Evolutionary conservation across 2,888 invertebrate species (phyloP).

Genomic region (Protodeltote pygarga): DNA sequence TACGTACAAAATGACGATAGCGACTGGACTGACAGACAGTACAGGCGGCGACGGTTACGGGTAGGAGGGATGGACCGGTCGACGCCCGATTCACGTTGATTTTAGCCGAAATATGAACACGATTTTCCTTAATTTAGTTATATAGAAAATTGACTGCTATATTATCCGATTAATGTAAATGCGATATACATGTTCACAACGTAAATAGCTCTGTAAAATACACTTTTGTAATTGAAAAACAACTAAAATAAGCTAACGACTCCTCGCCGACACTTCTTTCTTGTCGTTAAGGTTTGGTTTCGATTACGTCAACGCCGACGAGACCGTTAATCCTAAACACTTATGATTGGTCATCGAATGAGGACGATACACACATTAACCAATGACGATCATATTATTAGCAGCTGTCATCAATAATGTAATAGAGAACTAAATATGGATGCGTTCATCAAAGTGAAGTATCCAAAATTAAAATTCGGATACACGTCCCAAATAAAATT

Average conservation of each 20-base stretch:
- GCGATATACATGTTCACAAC: slow-evolving; percentile 40
- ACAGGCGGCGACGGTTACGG: slow-evolving; percentile 70
- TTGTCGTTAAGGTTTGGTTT: slow-evolving; percentile 49
- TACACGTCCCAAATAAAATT: slow-evolving; percentile 4
- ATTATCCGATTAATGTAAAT: slow-evolving; percentile 44
- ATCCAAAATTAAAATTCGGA: slow-evolving; percentile 13
- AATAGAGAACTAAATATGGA: slow-evolving; percentile 33
- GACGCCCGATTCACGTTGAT: slow-evolving; percentile 82
- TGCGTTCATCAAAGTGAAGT: slow-evolving; percentile 30
- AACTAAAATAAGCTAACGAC: slow-evolving; percentile 58
- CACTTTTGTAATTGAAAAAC: slow-evolving; percentile 56
- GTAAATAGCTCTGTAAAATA: slow-evolving; percentile 41
- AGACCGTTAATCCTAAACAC: slow-evolving; percentile 35
- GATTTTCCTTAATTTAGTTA: slow-evolving; percentile 52
- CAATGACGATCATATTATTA: slow-evolving; percentile 10
- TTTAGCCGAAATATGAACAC: slow-evolving; percentile 67
- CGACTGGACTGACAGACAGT: slow-evolving; percentile 60
- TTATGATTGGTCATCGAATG: slow-evolving; percentile 25
- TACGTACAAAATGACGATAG: slow-evolving; percentile 80
- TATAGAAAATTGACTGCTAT: slow-evolving; percentile 29
- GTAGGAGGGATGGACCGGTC: slow-evolving; percentile 85
- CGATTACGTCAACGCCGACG: slow-evolving; percentile 31
- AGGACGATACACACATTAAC: accelerated
- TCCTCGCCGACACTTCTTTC: slow-evolving; percentile 58
- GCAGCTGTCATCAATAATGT: slow-evolving; percentile 34